These are phyloP conservation scores for Sinocyclocheilus maitianheensis DNA, from an alignment of 2,113 vertebrate species.

Conservation along the genomic window DNA sequence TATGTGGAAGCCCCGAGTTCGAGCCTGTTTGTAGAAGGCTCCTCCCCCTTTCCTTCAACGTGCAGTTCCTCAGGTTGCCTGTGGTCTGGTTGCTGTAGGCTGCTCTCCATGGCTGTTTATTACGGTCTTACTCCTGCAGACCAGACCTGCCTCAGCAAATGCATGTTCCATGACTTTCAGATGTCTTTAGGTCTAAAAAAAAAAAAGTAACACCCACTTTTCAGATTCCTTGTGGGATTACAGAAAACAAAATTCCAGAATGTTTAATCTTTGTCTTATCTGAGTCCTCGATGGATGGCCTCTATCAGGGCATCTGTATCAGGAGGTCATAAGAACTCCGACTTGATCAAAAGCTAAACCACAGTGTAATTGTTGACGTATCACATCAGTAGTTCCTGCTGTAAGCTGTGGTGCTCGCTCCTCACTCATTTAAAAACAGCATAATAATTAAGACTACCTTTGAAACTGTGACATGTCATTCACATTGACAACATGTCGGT, in stretches of 20 bases:
- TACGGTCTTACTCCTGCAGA: background rate
- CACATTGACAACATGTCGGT: background rate
- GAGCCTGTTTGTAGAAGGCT: constrained; percentile 14
- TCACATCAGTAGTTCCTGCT: background rate
- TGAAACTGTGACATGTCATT: background rate
- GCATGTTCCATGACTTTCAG: background rate
- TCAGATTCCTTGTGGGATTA: background rate
- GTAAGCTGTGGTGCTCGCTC: background rate
- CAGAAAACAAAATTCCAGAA: background rate
- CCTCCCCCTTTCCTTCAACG: constrained; percentile 44
- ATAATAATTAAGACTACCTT: constrained; percentile 1
- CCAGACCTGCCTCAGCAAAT: background rate
- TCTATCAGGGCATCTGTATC: background rate
- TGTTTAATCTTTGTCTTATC: background rate
- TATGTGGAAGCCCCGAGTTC: constrained; percentile 18
- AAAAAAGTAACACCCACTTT: background rate
- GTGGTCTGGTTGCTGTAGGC: constrained; percentile 21
- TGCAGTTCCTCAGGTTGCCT: constrained; percentile 73
- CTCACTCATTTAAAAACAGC: background rate
- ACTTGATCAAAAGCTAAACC: background rate
- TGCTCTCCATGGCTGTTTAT: background rate
- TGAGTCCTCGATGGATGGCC: background rate
- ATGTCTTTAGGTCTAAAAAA: background rate
- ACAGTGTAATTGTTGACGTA: background rate
- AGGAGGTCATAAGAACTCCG: background rate